These are phyloP conservation scores for Neoarius graeffei DNA, from an alignment of 2,113 vertebrate genomes.

Conservation along the genomic window DNA sequence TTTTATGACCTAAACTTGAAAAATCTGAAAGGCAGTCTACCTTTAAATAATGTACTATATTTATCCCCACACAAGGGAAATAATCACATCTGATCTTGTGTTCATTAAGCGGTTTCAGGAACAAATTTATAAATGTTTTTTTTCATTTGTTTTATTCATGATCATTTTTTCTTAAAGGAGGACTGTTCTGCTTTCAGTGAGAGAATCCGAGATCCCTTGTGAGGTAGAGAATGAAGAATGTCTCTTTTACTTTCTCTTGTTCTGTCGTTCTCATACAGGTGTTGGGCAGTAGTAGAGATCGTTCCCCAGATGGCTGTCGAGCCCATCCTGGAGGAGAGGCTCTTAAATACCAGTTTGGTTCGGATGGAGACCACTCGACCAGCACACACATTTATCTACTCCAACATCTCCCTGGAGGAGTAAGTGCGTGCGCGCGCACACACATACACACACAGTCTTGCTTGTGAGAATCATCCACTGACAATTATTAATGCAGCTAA, in stretches of 20 bases:
- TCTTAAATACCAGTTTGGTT: constrained; percentile 54
- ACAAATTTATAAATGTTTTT: neutral
- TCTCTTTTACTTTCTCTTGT: constrained; percentile 9
- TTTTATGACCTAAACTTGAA: no score
- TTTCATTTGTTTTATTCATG: constrained; percentile 43
- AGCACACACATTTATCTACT: constrained; percentile 56
- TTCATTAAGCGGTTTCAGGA: constrained; percentile 33
- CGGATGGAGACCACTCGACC: constrained; percentile 39
- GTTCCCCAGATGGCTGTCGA: constrained; percentile 71
- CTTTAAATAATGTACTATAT: constrained; percentile 33
- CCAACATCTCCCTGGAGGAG: constrained; percentile 73
- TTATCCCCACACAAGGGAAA: constrained; percentile 39
- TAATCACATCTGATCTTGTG: constrained; percentile 36
- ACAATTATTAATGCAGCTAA: neutral
- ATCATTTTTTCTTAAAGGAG: neutral
- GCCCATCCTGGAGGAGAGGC: constrained; percentile 47
- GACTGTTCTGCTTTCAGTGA: neutral
- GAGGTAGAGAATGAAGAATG: neutral
- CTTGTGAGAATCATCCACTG: neutral
- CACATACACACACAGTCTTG: neutral
- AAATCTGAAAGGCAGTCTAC: no score
- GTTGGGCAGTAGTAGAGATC: constrained; percentile 74
- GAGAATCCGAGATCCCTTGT: constrained; percentile 1
- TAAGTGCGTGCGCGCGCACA: constrained; percentile 53
- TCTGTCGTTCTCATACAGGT: constrained; percentile 60